Evolutionary conservation across 1,140 invertebrate genomes (phyloP), one percentile per base, ranked within the genome.

Genomic region (Drosophila aff.): DNA sequence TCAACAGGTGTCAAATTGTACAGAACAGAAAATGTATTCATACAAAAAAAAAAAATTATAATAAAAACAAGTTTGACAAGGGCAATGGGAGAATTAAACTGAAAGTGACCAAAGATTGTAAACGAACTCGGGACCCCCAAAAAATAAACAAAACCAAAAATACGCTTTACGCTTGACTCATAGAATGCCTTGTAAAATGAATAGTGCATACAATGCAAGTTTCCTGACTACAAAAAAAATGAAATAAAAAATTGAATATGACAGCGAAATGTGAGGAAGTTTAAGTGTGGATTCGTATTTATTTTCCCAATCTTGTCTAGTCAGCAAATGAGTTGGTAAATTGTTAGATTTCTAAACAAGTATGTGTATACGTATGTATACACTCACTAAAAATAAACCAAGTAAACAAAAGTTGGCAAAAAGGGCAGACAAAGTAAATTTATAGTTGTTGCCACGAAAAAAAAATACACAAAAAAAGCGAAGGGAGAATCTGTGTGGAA

Each of bases 331-430:
- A 66, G 73, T 76, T 49, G 53, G 31, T 59, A 62, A 60, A 53
- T 46, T 63, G 49, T 72, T 76, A 68, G 65, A 80, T 76, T 61
- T 38, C 13, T 41, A 49, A n/a, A n/a, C 31, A 53, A 61, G 26
- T 71, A 18, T 69, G 31, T 53, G 40, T 15, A 13, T 52, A 3
- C 31, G 31, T 62, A 5, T 38, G 38, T 63, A 28, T 11, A 33
- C 66, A 71, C 57, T 49, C 53, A 76, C 79, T 82, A 82, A 75
- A 82, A 78, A 81, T 62, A 81, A 81, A 64, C 43, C 31, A 38
- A 52, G 79, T 68, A 78, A 82, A 82, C 64, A 82, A 82, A 76
- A 36, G 40, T 73, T 68, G 53, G 63, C 74, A 73, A 82, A 82
- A 82, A 50, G 74, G 46, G 62, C 76, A 68, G 47, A 59, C 61